Evolutionary conservation across 2,797 vertebrate genomes (phyloP).

Genomic region (Tolypeutes matacus): DNA sequence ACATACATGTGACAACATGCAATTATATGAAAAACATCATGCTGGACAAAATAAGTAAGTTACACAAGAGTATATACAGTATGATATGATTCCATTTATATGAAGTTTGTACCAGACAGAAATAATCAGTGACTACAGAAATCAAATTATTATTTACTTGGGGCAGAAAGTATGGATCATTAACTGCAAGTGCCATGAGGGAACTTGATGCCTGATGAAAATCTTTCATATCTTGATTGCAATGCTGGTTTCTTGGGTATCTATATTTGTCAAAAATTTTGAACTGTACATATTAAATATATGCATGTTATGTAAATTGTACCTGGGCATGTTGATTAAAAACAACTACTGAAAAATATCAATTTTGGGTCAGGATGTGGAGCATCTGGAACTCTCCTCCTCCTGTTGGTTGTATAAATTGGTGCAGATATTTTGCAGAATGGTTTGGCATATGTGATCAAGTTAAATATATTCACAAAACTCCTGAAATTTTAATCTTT

Average conservation of each 20-base stretch:
- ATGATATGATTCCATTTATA: not conserved
- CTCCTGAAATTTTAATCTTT: not conserved
- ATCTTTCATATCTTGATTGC: not conserved
- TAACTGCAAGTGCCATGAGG: not conserved
- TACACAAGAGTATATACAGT: not conserved
- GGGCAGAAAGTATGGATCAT: not conserved
- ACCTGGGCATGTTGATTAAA: not conserved
- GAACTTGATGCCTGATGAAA: not conserved
- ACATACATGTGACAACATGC: not conserved
- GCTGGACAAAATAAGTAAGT: not conserved
- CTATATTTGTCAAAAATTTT: not conserved
- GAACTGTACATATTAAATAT: not conserved
- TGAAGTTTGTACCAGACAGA: not conserved
- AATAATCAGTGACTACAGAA: not conserved
- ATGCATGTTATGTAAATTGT: not conserved
- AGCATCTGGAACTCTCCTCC: not conserved
- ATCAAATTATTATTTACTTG: not conserved
- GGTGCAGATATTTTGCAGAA: not conserved
- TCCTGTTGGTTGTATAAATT: not conserved
- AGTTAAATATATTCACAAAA: not conserved
- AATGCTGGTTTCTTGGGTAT: not conserved
- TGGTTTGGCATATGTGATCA: not conserved
- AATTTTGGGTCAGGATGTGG: not conserved
- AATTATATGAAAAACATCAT: not conserved
- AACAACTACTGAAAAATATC: not conserved